Evolutionary conservation across 2,113 vertebrate species (phyloP).

Genomic region (Phalacrocorax pelagicus): DNA sequence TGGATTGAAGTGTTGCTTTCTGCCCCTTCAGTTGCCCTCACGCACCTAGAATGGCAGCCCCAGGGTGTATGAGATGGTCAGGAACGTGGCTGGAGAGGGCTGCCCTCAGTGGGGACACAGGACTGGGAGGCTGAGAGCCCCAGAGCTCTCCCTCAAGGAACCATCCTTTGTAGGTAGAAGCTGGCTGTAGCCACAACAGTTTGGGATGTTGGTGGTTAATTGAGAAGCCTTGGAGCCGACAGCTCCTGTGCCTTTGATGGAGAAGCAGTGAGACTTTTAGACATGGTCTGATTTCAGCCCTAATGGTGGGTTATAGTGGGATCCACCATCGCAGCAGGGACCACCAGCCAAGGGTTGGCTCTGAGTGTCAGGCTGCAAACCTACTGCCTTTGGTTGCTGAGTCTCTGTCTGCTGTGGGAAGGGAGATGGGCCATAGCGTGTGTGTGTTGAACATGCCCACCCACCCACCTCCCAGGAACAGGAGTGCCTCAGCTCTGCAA

Average conservation of each 20-base stretch:
- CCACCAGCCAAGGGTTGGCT: neutral
- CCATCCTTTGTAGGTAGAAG: neutral
- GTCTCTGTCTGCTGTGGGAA: neutral
- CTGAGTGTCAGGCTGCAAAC: neutral
- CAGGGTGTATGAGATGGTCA: neutral
- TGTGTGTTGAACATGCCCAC: neutral
- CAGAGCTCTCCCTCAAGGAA: neutral
- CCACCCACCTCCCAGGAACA: neutral
- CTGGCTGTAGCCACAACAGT: neutral
- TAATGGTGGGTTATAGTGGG: neutral
- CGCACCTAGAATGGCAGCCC: neutral
- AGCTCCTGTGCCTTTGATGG: neutral
- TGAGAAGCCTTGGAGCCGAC: neutral
- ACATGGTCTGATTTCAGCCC: accelerated
- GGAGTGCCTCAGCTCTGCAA: neutral
- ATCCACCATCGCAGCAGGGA: neutral
- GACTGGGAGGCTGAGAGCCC: neutral
- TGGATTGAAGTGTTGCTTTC: neutral
- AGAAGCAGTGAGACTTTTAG: neutral
- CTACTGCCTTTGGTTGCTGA: neutral
- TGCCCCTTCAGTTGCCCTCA: neutral
- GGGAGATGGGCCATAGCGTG: neutral
- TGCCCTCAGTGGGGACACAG: neutral
- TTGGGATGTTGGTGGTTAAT: neutral
- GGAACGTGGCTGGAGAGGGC: neutral